Percentiles rank a stretch among this genome's conserved stretches.
Evolutionary conservation across 2,797 vertebrate genomes (phyloP).

Genomic region (Carduelis carduelis): DNA sequence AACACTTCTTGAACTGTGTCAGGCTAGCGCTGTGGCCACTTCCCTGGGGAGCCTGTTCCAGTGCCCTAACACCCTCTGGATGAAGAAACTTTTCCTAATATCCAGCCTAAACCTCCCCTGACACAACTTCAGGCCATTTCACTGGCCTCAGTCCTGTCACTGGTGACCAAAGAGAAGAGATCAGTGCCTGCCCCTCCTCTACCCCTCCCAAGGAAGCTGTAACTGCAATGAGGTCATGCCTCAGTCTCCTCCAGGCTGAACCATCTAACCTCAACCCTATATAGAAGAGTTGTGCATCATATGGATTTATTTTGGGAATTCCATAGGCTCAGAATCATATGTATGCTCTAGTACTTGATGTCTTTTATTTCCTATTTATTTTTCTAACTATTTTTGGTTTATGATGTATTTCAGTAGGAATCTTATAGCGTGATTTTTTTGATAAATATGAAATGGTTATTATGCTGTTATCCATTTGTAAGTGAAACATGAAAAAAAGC

Average conservation of each 20-base stretch:
- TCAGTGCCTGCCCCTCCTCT: background rate
- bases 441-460: background rate
- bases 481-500: background rate
- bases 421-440: conserved; percentile 12
- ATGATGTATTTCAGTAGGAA: background rate
- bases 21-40: background rate
- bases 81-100: background rate
- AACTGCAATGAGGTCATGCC: background rate
- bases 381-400: background rate
- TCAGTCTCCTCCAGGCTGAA: background rate
- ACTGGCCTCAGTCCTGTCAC: background rate
- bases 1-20: background rate
- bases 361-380: background rate
- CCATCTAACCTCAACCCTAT: background rate
- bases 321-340: background rate
- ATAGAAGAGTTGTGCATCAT: background rate
- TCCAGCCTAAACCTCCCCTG: background rate
- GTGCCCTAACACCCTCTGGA: rapidly evolving
- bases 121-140: background rate
- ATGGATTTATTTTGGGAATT: background rate
- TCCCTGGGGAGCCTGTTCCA: background rate
- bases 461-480: background rate
- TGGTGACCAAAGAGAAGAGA: background rate
- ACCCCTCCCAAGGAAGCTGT: background rate
- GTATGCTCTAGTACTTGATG: background rate